phyloP scores from a whole-genome alignment of 2,888 invertebrate genomes.

The Drosophila putrida region DNA sequence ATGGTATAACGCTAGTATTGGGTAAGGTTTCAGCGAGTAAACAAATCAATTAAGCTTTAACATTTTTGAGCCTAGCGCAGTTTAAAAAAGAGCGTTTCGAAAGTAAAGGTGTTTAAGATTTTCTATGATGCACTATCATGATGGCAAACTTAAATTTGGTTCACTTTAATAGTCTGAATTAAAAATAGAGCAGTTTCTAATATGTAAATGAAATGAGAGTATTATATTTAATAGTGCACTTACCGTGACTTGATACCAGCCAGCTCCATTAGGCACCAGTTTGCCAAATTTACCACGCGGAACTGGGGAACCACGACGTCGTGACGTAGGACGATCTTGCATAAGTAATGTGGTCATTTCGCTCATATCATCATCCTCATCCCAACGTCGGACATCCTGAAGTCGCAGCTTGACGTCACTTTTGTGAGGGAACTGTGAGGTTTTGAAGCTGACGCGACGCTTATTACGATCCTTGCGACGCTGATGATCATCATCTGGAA shows the following conservation, averaged over 20 bases:
- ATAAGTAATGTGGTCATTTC: constrained; percentile 64
- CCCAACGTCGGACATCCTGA: constrained; percentile 76
- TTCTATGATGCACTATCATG: too few relatives aligned
- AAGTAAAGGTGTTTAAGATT: too few relatives aligned
- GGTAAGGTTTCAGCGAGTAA: too few relatives aligned
- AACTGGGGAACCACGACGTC: constrained; percentile 67
- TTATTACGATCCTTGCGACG: constrained; percentile 81
- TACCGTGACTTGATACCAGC: constrained; percentile 90
- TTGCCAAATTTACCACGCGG: constrained; percentile 81
- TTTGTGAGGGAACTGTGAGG: constrained; percentile 72
- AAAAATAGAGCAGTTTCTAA: too few relatives aligned
- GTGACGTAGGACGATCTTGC: constrained; percentile 68
- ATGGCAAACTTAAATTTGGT: too few relatives aligned
- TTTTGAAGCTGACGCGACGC: constrained; percentile 85
- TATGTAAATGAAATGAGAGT: too few relatives aligned
- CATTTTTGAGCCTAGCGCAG: too few relatives aligned
- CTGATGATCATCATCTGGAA: constrained; percentile 74
- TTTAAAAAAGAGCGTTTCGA: too few relatives aligned
- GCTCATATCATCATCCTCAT: constrained; percentile 85
- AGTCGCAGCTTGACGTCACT: constrained; percentile 62
- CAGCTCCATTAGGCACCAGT: constrained; percentile 85
- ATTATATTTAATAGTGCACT: constrained; percentile 51
- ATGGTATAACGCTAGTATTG: too few relatives aligned
- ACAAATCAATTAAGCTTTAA: too few relatives aligned
- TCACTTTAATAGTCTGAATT: too few relatives aligned